Evolutionary conservation across 2,113 vertebrate genomes (phyloP).

Genomic region (Tricholaema leucomelas): DNA sequence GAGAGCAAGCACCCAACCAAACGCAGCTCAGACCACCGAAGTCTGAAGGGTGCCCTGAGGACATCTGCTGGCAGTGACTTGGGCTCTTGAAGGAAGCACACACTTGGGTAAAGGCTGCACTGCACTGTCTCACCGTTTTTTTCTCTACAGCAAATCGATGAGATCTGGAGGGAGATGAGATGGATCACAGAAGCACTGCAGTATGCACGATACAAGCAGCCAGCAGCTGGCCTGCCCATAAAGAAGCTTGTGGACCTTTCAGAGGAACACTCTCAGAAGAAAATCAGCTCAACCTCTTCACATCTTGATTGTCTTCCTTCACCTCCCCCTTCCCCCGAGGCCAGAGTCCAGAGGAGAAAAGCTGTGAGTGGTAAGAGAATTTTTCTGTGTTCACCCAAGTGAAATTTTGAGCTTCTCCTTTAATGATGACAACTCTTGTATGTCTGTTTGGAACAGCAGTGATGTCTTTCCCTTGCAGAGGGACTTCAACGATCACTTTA

Average conservation of each 20-base stretch:
- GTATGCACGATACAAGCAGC: constrained; percentile 92
- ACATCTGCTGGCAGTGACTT: neutral
- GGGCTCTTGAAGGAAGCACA: neutral
- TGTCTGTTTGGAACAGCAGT: neutral
- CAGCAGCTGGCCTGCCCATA: constrained; percentile 83
- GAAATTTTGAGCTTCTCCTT: neutral
- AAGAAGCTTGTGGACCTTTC: constrained; percentile 81
- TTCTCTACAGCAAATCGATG: constrained; percentile 88
- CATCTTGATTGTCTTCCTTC: constrained; percentile 90
- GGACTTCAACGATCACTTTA: neutral
- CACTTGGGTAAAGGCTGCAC: neutral
- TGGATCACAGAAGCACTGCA: constrained; percentile 96
- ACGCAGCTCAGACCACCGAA: neutral
- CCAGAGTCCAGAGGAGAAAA: constrained; percentile 81
- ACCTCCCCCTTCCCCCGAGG: constrained; percentile 87
- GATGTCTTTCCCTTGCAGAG: neutral
- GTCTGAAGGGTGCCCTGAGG: neutral
- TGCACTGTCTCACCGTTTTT: neutral
- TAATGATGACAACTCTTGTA: neutral
- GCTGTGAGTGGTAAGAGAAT: constrained; percentile 81
- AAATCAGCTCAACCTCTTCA: constrained; percentile 91
- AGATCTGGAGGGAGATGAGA: constrained; percentile 90
- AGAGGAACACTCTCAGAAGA: constrained; percentile 77
- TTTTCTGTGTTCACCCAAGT: neutral
- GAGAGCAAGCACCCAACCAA: neutral